Base-by-base conservation (phyloP, 1,140 invertebrate genomes). In the Eubasilissa regina region DNA sequence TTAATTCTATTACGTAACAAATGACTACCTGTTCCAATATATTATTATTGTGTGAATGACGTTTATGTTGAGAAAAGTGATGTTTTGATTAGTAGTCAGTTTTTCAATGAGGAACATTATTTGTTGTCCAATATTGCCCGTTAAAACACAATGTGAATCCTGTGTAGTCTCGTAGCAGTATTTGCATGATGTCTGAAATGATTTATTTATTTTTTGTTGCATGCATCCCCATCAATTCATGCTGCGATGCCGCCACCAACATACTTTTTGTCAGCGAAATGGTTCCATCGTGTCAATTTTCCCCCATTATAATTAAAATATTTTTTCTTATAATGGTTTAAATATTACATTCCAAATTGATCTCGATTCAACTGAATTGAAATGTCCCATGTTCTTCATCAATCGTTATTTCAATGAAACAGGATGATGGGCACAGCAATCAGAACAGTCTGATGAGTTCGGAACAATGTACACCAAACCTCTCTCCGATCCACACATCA, bases 401-500 rank as follows among this genome's bases (percentile, higher is more conserved):
- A 66, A 78, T 68, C 51, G 68, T 70, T 48, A 25, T 47, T 76
- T 72, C 60, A 51, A 48, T 70, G 73, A 77, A 78, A 76, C 81
- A 83, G 81, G 81, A 78, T 47, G 75, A 83, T 17, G 60, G 60
- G 11, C 47, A 53, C 72, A 79, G 53, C 55, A 21, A 56, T 25
- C 48, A 19, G 12, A 73, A 48, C 62, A 79, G 78, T 66, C 55
- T 64, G 47, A 35, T 53, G 48, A 80, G 75, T 78, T 82, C 81
- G 44, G 11, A 68, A 25, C 73, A 77, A 21, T 76, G 78, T 15
- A 78, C 81, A 13, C 78, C 78, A 13, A 76, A 80, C 44, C 62
- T 60, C 21, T 75, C 81, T 35, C 81, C 81, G 35, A 78, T 78
- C 25, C 78, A 80, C 48, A 78, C 64, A 55, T 70, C 81, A 6